Evolutionary conservation across 2,113 vertebrate species (phyloP).

Genomic region (Nanger granti): DNA sequence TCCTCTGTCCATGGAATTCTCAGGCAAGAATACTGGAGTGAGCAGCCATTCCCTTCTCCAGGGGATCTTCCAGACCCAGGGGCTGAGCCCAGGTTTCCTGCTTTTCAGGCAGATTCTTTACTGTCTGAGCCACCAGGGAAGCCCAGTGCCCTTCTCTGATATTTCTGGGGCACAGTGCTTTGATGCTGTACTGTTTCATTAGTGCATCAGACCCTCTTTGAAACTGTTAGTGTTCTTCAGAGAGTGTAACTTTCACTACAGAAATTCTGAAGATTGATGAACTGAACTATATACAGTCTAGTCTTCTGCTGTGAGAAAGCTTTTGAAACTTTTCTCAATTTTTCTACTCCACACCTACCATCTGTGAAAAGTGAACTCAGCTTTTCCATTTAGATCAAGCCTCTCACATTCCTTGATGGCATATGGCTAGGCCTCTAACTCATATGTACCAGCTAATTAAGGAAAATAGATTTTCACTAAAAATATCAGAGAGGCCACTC

Average conservation of each 20-base stretch:
- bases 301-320: not conserved
- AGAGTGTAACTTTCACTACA: not conserved
- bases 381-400: slow-evolving; percentile 13
- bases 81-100: not conserved
- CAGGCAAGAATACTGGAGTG: not conserved
- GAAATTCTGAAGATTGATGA: not conserved
- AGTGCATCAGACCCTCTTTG: not conserved
- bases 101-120: not conserved
- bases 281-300: not conserved
- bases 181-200: not conserved
- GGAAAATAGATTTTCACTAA: slow-evolving; percentile 33
- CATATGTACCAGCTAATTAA: slow-evolving; percentile 19
- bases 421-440: not conserved
- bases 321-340: not conserved
- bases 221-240: not conserved
- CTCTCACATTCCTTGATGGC: slow-evolving; percentile 12
- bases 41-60: not conserved
- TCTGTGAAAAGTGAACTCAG: slow-evolving; percentile 10
- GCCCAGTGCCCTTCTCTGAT: not conserved
- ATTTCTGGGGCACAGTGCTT: not conserved
- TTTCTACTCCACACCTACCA: not conserved
- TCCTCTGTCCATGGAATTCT: not conserved
- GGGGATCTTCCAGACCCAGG: not conserved
- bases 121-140: not conserved
- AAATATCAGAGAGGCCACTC: slow-evolving; percentile 27